Base-by-base conservation (phyloP, 1,140 invertebrate genomes). In the Brachionus rotundiformis region DNA sequence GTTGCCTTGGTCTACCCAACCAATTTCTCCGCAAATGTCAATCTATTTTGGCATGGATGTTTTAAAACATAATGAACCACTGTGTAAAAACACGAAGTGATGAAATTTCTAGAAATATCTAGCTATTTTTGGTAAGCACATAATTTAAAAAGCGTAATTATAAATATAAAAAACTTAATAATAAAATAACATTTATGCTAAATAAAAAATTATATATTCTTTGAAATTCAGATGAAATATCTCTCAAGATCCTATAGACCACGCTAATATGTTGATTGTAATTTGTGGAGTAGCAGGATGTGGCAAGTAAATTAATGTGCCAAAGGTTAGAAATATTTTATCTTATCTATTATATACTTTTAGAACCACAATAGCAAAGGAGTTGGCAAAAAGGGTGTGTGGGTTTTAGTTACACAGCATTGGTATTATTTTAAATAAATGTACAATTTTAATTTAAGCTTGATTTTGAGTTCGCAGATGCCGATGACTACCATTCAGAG, bases 401-500 rank as follows among this genome's bases (percentile, higher is more conserved):
- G 47, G 47, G 47, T 54, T 54, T 54, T 54, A 54, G 47, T 54
- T 7, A 54, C 47, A 54, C 16, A 54, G 47, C 47, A 54, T 54
- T 54, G 47, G 47, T 54, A 54, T 54, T 54, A 7, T 54, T 54
- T n/a, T n/a, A n/a, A 13, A 65, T 31, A 71, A 47, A 33, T 19
- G 63, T 81, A 54, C 33, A 41, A 83, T 83, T 63, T 71, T 71
- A 71, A 36, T 39, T 36, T 71, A 75, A 85, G 84, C 49, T 85
- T 10, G 77, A 82, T 47, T 83, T 83, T 82, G 33, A 47, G 23
- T 86, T 86, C 82, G 82, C 83, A 73, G 86, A 87, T 85, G 86
- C 85, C 1, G 86, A 87, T 83, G 85, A 85, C 41, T 86, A 85
- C 68, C 86, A 87, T 59, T 84, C 85, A 4, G 47, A 61, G 27